Conservation (phyloP, 2,888 invertebrate species). For the Nyleta sp. region DNA sequence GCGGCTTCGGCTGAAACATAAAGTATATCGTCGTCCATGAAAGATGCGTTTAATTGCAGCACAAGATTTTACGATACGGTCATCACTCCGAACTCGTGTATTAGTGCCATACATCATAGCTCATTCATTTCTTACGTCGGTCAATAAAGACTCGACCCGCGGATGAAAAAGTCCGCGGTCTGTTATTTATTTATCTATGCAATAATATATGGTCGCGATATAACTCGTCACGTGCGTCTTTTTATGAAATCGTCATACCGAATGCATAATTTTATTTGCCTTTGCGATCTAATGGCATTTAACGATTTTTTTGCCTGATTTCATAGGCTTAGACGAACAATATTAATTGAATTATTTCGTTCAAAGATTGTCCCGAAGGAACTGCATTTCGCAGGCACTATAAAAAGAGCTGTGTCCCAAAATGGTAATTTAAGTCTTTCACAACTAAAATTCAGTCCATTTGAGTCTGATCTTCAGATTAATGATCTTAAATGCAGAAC, state of each 20-base stretch:
- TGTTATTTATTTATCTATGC: slow-evolving; percentile 20
- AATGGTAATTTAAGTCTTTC: no score
- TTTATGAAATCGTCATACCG: no score
- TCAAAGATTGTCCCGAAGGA: no score
- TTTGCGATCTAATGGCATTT: no score
- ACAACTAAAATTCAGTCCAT: no score
- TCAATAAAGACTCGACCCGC: slow-evolving; percentile 37
- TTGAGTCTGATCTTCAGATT: no score
- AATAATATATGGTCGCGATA: background rate
- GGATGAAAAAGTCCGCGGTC: slow-evolving; percentile 8
- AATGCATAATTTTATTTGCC: no score
- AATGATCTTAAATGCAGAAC: no score
- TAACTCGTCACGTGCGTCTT: background rate
- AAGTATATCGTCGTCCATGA: slow-evolving; percentile 64
- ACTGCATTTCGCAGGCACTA: no score
- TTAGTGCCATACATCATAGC: slow-evolving; percentile 49
- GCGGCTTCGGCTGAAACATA: slow-evolving; percentile 61
- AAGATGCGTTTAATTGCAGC: slow-evolving; percentile 65
- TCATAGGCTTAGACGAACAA: no score
- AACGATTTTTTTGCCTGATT: background rate
- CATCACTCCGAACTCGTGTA: slow-evolving; percentile 55
- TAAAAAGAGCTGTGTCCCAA: no score
- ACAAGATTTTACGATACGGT: slow-evolving; percentile 65
- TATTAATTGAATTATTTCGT: no score
- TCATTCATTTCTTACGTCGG: slow-evolving; percentile 45